phyloP scores from a whole-genome alignment of 2,797 vertebrate genomes.

The Synaphobranchus kaupii region DNA sequence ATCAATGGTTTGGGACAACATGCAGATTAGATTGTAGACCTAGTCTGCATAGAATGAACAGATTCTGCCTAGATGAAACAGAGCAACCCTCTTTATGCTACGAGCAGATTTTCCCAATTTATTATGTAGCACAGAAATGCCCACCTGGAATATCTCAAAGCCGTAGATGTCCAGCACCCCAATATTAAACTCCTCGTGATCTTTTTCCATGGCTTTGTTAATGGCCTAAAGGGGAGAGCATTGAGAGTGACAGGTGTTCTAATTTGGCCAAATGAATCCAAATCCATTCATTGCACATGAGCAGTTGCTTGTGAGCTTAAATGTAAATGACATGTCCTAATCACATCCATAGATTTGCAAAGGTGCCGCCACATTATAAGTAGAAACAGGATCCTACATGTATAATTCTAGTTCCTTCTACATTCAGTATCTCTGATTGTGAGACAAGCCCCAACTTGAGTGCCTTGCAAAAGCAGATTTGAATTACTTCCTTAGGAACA shows the following conservation, averaged over 20 bases:
- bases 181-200: constrained; percentile 77
- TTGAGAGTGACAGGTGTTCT: constrained; percentile 3
- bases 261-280: constrained; percentile 5
- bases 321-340: background rate
- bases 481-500: constrained; percentile 1
- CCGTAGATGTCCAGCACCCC: constrained; percentile 84
- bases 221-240: constrained; percentile 62
- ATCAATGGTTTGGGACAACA: background rate
- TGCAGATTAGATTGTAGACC: background rate
- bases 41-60: background rate
- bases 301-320: background rate
- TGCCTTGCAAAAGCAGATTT: background rate
- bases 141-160: constrained; percentile 85
- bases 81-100: background rate
- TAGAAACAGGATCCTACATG: constrained; percentile 25
- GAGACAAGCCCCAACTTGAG: constrained; percentile 15
- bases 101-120: background rate
- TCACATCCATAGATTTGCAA: background rate
- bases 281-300: background rate
- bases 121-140: constrained; percentile 6
- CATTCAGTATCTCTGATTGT: constrained; percentile 5
- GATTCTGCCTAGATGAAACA: background rate
- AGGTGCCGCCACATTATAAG: background rate
- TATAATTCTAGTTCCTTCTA: background rate
- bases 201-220: constrained; percentile 81